Evolutionary conservation across 2,797 vertebrate genomes (phyloP).

Genomic region (Mormyrus hasselquistii): DNA sequence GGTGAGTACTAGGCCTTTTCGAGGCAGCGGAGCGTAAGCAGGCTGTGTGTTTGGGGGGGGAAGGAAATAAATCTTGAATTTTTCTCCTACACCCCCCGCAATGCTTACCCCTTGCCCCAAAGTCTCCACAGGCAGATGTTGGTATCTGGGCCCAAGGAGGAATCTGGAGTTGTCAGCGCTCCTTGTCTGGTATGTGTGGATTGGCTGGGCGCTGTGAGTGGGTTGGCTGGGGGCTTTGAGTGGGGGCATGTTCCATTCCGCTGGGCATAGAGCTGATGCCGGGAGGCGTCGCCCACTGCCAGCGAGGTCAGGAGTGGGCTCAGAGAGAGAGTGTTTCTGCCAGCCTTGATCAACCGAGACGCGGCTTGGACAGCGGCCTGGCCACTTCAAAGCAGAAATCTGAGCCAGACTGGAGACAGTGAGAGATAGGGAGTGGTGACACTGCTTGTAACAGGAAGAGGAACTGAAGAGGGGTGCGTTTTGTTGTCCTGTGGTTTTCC

Average conservation of each 20-base stretch:
- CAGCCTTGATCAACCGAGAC: neutral
- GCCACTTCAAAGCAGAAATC: conserved; percentile 21
- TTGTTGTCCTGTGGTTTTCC: neutral
- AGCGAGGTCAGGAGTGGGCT: conserved; percentile 16
- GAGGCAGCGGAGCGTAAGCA: conserved; percentile 12
- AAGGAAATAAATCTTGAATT: conserved; percentile 30
- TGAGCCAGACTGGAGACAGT: neutral
- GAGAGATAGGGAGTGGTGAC: neutral
- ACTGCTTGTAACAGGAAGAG: neutral
- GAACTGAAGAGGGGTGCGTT: neutral
- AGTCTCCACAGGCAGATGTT: conserved; percentile 25
- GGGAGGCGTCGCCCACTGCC: conserved; percentile 17
- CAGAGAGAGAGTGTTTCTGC: conserved; percentile 12
- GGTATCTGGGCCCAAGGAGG: conserved; percentile 26
- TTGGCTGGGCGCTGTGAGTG: conserved; percentile 10
- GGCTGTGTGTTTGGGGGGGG: conserved; percentile 16
- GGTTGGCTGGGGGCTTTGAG: conserved; percentile 8
- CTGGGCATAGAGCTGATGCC: neutral
- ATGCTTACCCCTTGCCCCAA: neutral
- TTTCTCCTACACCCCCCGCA: conserved; percentile 15
- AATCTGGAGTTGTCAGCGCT: conserved; percentile 21
- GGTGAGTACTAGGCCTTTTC: conserved; percentile 29
- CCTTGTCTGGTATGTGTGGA: conserved; percentile 32
- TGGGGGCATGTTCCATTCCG: conserved; percentile 2
- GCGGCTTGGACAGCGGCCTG: neutral